Base-by-base conservation (phyloP, 1,140 invertebrate genomes). In the Drusus annulatus region DNA sequence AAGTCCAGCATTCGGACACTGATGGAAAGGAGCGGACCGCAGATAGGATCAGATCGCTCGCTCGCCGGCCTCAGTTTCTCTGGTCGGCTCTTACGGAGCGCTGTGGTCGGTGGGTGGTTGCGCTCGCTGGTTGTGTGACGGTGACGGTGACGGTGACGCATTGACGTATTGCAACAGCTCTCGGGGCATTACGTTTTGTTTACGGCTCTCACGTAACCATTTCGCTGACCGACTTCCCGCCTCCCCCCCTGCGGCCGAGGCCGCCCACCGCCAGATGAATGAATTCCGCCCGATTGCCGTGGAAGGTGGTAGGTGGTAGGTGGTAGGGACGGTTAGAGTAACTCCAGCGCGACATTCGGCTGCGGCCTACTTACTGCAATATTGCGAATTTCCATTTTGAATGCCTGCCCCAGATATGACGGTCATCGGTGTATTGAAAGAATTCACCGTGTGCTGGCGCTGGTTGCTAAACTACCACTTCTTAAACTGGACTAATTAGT, bases 161-260 rank as follows among this genome's bases (percentile, higher is more conserved):
- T 58, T 75, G 58, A 45, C 50, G 69, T 75, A 75, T 75, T 75
- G 71, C 71, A 75, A 75, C 52, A 23, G 7, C 69, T 79, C 56
- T 51, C 65, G 76, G 16, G 52, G 69, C 68, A 76, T 73, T 78
- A 75, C 71, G 75, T 79, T 74, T 78, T 65, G 62, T 62, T 62
- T 74, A 63, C 73, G 71, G 51, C 45, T 75, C 73, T 83, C 82
- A 81, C 82, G 82, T 81, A 83, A 83, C 82, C 82, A 81, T 83
- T 83, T 81, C 79, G 82, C 79, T 83, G 81, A 83, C 81, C 81
- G 81, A 83, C 68, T 83, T 83, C 75, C 79, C 58, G 73, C 81
- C 28, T 69, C 78, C 79, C 78, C 58, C 85, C 82, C 84, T 85
- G 81, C 51, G 3, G 71, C 15, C 71, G 71, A 75, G 71, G 71